Conservation (phyloP, 2,113 vertebrate genomes). For the Acanthisitta chloris region DNA sequence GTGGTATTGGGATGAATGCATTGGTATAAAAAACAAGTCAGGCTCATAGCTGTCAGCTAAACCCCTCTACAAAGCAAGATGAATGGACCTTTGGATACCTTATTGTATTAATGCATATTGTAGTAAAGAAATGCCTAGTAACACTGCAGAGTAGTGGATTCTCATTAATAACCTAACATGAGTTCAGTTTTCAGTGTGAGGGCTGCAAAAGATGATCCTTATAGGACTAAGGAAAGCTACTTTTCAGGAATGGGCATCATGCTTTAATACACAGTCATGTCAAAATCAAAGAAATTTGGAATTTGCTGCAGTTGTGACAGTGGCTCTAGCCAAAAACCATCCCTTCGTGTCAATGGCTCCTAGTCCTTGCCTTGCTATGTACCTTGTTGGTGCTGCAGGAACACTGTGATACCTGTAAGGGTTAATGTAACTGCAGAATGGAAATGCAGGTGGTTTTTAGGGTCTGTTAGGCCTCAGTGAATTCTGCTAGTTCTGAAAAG, state of each 20-base stretch:
- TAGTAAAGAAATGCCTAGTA: background rate
- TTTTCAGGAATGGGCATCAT: background rate
- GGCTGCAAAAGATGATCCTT: background rate
- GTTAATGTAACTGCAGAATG: background rate
- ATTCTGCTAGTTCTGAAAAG: background rate
- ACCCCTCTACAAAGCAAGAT: background rate
- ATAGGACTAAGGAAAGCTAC: background rate
- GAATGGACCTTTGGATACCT: background rate
- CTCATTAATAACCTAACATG: background rate
- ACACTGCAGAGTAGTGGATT: background rate
- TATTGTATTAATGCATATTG: background rate
- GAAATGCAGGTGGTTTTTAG: background rate
- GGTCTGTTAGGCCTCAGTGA: background rate
- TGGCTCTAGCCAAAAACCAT: background rate
- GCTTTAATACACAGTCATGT: background rate
- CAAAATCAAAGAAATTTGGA: background rate
- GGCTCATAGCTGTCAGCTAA: slow-evolving; percentile 1
- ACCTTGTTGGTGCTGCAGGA: background rate
- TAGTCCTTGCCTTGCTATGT: background rate
- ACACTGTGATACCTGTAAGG: background rate
- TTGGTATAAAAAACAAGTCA: background rate
- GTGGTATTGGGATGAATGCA: background rate
- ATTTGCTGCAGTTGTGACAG: background rate
- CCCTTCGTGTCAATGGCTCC: background rate
- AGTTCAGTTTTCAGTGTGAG: background rate